Evolutionary conservation across 2,113 vertebrate genomes (phyloP).

Genomic region (Talpa occidentalis): DNA sequence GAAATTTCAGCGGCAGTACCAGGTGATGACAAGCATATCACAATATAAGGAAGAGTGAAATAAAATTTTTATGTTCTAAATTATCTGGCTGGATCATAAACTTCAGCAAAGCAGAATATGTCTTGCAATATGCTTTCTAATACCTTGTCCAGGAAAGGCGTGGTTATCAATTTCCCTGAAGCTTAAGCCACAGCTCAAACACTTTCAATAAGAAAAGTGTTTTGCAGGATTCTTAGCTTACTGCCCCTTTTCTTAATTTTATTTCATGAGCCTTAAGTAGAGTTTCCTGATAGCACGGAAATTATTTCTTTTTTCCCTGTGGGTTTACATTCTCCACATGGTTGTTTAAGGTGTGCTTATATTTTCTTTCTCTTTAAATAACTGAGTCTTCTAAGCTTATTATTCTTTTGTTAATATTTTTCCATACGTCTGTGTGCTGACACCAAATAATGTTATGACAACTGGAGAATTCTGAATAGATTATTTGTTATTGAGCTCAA

Average conservation of each 20-base stretch:
- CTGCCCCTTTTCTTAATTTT: slow-evolving; percentile 44
- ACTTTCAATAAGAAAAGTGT: slow-evolving; percentile 11
- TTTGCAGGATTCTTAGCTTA: slow-evolving; percentile 53
- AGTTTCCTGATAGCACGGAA: slow-evolving; percentile 29
- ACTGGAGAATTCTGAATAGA: background rate
- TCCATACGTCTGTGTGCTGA: background rate
- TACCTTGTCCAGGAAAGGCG: background rate
- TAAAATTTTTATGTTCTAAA: slow-evolving; percentile 61
- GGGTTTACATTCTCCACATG: slow-evolving; percentile 17
- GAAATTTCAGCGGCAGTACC: slow-evolving; percentile 51
- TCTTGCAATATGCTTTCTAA: slow-evolving; percentile 38
- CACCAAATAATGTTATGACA: slow-evolving; percentile 25
- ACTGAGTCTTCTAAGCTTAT: background rate
- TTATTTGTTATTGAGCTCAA: slow-evolving; percentile 27
- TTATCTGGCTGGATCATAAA: slow-evolving; percentile 55
- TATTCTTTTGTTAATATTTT: background rate
- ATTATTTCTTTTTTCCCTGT: slow-evolving; percentile 53
- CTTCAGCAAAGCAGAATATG: slow-evolving; percentile 41
- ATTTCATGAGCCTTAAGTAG: background rate
- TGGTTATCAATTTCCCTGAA: slow-evolving; percentile 54
- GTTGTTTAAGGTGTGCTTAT: background rate
- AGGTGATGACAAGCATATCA: slow-evolving; percentile 78
- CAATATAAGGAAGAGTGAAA: slow-evolving; percentile 65
- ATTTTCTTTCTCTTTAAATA: slow-evolving; percentile 35
- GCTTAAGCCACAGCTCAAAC: slow-evolving; percentile 25